A percentile compares a stretch with the other conserved stretches of the same genome.
These are phyloP conservation scores for Athalia circularis DNA, from an alignment of 2,888 invertebrate genomes.

Conservation along the genomic window DNA sequence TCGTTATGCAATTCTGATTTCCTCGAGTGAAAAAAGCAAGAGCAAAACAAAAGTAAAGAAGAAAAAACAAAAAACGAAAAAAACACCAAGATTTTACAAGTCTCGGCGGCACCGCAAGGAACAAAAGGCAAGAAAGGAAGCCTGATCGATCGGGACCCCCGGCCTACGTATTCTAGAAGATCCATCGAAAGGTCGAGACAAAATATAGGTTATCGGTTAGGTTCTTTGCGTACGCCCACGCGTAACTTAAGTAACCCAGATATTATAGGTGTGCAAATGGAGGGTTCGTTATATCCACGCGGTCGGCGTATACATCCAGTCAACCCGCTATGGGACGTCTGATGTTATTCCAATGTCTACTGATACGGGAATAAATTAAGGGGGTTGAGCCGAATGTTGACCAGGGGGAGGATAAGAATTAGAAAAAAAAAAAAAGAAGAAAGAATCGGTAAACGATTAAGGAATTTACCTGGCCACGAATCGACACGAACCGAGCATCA, in stretches of 20 bases:
- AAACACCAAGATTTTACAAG: too few relatives aligned
- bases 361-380: background rate
- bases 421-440: background rate
- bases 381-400: background rate
- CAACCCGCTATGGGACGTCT: background rate
- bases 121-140: background rate
- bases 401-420: background rate
- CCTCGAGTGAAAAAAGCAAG: too few relatives aligned
- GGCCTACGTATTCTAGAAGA: too few relatives aligned
- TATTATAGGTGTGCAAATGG: background rate
- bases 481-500: slow-evolving; percentile 14
- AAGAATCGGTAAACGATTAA: background rate
- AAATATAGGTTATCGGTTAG: background rate
- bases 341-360: slow-evolving; percentile 17
- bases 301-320: too few relatives aligned
- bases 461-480: slow-evolving; percentile 31
- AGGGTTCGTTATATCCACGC: background rate
- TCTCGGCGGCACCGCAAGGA: too few relatives aligned
- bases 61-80: too few relatives aligned
- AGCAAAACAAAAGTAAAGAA: too few relatives aligned
- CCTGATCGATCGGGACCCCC: too few relatives aligned
- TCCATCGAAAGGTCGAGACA: background rate
- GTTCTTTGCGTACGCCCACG: background rate
- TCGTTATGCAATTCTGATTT: too few relatives aligned
- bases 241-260: background rate